Conservation (phyloP, 2,888 invertebrate genomes). For the Campoplex nolae region DNA sequence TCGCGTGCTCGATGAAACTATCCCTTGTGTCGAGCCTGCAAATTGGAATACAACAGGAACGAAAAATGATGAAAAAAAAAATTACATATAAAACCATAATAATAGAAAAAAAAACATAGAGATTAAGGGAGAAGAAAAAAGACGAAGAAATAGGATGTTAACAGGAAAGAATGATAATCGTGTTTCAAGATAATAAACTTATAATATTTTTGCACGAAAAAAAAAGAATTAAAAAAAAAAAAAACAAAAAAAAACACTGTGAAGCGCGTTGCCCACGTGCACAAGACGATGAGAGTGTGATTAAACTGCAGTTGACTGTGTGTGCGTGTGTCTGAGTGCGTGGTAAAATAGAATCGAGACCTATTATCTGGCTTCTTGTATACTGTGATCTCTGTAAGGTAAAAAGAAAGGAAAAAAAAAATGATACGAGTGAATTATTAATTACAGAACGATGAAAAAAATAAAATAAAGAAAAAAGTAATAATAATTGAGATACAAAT, state of each 20-base stretch:
- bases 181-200: constrained; percentile 68
- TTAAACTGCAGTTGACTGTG: constrained; percentile 37
- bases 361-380: constrained; percentile 84
- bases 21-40: constrained; percentile 40
- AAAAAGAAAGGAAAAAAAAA: constrained; percentile 74
- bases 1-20: constrained; percentile 55
- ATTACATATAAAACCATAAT: neutral
- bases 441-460: constrained; percentile 61
- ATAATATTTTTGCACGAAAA: constrained; percentile 79
- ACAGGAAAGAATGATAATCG: constrained; percentile 66
- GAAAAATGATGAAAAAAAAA: constrained; percentile 7
- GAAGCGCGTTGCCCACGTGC: constrained; percentile 46
- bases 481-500: constrained; percentile 70
- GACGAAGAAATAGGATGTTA: constrained; percentile 34
- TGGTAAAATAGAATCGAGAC: constrained; percentile 78
- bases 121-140: constrained; percentile 39
- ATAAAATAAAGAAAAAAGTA: neutral
- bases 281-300: constrained; percentile 31
- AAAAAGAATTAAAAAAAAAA: constrained; percentile 25
- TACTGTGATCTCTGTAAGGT: constrained; percentile 84
- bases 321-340: constrained; percentile 69
- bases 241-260: neutral
- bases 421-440: constrained; percentile 71
- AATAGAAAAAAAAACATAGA: constrained; percentile 5
- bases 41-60: constrained; percentile 51